Base-by-base conservation (phyloP, 2,888 invertebrate genomes). In the Drosophila setosimentum region DNA sequence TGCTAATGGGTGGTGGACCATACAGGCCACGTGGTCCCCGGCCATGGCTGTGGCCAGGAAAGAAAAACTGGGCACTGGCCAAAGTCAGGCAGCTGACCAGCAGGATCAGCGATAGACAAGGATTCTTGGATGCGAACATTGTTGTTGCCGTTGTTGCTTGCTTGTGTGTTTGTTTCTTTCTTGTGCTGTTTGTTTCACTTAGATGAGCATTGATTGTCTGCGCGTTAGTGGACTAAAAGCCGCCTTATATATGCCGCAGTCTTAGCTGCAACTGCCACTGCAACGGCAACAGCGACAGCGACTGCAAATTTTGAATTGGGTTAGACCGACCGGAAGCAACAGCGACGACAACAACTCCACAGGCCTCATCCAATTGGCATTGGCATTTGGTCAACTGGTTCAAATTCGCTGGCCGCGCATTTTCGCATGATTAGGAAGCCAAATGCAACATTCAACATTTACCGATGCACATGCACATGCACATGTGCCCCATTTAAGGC, bases 361-460 rank as follows among this genome's bases (percentile, higher is more conserved):
- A 32, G 13, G 51, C 51, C 37, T 42, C 42, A 33, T 42, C 49
- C 68, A 70, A 58, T 70, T 88, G 85, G 85, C 85, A 85, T 85
- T 85, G 85, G 85, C 85, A 88, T 85, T 85, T 85, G 85, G 89
- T 80, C 71, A 85, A 85, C 85, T 85, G 85, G 88, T 89, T 86
- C 81, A 83, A 80, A 69, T 68, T 68, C 60, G 70, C 50, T 55
- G 37, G n/a, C 27, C 40, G 57, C 57, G 57, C 40, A 18, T 57
- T 57, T 42, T 57, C 29, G 58, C 55, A 68, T 75, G 87, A 85
- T 89, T 85, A 85, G 85, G 85, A 89, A 85, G 86, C 65, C 70
- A 65, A 59, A 54, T 59, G 24, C 53, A 53, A 30, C 37, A 49
- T 55, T 35, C 73, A 45, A 54, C 53, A 30, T 13, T 33, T 33